phyloP scores from a whole-genome alignment of 1,140 invertebrate genomes.

The Trinorchestia longiramus region DNA sequence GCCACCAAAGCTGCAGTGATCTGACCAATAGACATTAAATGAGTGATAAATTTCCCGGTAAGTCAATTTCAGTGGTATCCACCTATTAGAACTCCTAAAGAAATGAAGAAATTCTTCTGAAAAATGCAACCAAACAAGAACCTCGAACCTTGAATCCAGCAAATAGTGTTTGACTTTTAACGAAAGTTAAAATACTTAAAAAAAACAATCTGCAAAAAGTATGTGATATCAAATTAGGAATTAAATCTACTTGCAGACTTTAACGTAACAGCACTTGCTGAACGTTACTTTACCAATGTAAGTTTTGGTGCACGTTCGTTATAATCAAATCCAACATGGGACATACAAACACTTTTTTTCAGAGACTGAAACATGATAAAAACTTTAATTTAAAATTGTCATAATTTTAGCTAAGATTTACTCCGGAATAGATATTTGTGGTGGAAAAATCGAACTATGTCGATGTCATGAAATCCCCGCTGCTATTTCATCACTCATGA shows the following conservation, averaged over 20 bases:
- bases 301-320: neutral
- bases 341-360: neutral
- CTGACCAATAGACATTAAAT: neutral
- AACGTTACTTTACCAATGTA: neutral
- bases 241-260: neutral
- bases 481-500: neutral
- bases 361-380: neutral
- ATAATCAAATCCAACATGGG: neutral
- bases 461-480: neutral
- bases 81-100: neutral
- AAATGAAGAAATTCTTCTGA: neutral
- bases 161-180: neutral
- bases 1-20: conserved; percentile 23
- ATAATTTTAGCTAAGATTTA: neutral
- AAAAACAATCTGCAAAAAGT: neutral
- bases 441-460: neutral
- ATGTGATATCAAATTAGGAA: neutral
- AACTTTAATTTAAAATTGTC: neutral
- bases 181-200: neutral
- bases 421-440: neutral
- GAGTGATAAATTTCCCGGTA: neutral
- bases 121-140: neutral
- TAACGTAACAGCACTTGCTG: neutral
- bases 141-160: neutral
- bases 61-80: neutral